Percentiles rank a stretch among this genome's conserved stretches.
Conservation (phyloP, 1,140 invertebrate species). For the Harpegnathos saltator region DNA sequence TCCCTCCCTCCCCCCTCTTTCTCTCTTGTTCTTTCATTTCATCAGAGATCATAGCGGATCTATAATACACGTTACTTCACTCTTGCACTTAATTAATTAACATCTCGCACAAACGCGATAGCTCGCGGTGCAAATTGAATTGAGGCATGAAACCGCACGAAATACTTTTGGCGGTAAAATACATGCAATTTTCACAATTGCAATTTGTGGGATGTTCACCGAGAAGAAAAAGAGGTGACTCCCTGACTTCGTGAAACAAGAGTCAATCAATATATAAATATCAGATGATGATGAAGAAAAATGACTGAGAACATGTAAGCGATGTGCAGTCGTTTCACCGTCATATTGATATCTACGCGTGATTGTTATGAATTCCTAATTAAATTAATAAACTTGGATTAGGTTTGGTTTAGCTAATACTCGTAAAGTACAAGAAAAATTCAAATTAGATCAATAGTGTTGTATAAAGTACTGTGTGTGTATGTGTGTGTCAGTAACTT, state of each 20-base stretch:
- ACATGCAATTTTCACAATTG: constrained; percentile 16
- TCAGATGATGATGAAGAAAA: too few species aligned
- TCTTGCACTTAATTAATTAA: constrained; percentile 27
- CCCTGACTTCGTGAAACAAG: too few species aligned
- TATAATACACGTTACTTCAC: constrained; percentile 44
- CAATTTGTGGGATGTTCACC: neutral
- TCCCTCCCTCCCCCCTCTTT: too few species aligned
- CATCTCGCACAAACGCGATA: constrained; percentile 51
- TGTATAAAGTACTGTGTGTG: neutral
- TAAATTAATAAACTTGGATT: neutral
- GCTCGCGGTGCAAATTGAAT: constrained; percentile 46
- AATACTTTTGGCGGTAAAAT: constrained; percentile 11
- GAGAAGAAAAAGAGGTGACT: too few species aligned
- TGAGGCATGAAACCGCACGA: neutral
- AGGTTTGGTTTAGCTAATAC: neutral
- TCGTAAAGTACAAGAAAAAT: neutral
- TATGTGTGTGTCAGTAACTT: constrained; percentile 54
- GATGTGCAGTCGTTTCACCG: too few species aligned
- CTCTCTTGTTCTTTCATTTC: constrained; percentile 26
- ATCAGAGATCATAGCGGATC: constrained; percentile 33
- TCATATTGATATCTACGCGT: too few species aligned
- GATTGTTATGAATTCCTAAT: too few species aligned
- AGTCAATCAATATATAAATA: too few species aligned
- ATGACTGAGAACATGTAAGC: too few species aligned
- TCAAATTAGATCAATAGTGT: neutral